Percentiles rank a stretch among this genome's conserved stretches.
Evolutionary conservation across 1,140 invertebrate species (phyloP).

Genomic region (Saccostrea cuccullata): DNA sequence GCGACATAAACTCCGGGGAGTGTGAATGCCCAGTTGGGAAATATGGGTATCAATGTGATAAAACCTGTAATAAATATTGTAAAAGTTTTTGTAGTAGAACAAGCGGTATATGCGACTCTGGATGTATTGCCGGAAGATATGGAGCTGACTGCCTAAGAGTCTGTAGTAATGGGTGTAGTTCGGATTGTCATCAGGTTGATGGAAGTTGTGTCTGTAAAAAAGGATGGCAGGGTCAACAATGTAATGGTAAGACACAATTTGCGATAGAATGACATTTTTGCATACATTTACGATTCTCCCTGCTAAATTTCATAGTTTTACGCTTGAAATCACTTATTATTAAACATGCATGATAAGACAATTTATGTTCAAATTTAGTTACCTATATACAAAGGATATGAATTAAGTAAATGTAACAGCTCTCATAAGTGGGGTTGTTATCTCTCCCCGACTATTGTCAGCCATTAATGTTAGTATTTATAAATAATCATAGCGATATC

Average conservation of each 20-base stretch:
- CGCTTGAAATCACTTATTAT: no score
- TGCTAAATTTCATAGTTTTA: no score
- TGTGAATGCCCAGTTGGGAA: not conserved
- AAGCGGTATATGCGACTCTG: not conserved
- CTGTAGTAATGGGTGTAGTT: not conserved
- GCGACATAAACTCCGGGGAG: not conserved
- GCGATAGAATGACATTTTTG: no score
- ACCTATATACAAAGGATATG: no score
- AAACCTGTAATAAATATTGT: not conserved
- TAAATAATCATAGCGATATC: no score
- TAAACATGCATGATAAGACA: no score
- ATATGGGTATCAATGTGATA: not conserved
- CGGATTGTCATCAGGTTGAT: not conserved
- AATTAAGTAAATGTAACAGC: no score
- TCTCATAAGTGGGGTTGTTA: no score
- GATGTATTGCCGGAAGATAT: not conserved
- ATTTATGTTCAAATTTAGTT: no score
- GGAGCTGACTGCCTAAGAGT: not conserved
- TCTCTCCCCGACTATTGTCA: no score
- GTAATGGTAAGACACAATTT: not conserved
- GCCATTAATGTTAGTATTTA: no score
- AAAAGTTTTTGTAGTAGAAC: not conserved
- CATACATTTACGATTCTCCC: no score
- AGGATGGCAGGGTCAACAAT: not conserved
- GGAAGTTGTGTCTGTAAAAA: not conserved